A percentile compares a stretch with the other conserved stretches of the same genome.
Evolutionary conservation across 2,888 invertebrate genomes (phyloP).

Genomic region (Metallyticus violacea): DNA sequence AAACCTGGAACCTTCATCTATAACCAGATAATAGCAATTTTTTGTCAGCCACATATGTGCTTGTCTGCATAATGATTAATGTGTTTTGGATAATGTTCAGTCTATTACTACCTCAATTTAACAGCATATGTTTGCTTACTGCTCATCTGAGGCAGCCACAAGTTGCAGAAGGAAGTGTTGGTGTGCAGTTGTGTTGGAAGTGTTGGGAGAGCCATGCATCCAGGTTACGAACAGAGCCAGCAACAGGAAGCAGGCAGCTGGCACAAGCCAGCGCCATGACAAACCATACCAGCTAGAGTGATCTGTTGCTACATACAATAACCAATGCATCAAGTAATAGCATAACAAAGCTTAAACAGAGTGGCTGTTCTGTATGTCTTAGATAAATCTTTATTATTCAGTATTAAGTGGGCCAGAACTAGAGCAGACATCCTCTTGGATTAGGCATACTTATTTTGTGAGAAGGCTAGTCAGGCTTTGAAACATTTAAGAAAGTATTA

Average conservation of each 20-base stretch:
- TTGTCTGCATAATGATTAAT: no score
- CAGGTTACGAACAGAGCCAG: conserved; percentile 26
- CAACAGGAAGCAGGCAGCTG: conserved; percentile 30
- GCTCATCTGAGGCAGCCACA: conserved; percentile 2
- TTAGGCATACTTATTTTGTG: no score
- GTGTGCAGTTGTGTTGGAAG: conserved; percentile 11
- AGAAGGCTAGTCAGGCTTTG: no score
- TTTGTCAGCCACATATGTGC: no score
- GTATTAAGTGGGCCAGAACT: no score
- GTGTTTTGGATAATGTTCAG: neutral
- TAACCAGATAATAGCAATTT: no score
- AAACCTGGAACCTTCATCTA: neutral
- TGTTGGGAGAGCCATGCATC: conserved; percentile 26
- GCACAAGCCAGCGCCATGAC: conserved; percentile 25
- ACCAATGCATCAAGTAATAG: neutral
- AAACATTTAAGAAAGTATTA: no score
- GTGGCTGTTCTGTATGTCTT: neutral
- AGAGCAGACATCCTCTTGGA: no score
- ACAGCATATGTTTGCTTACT: conserved; percentile 12
- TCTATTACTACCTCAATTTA: neutral
- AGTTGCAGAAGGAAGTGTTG: conserved; percentile 9
- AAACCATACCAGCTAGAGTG: neutral
- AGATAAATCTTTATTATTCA: neutral
- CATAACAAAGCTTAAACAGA: neutral
- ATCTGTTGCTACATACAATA: neutral